Base-by-base conservation (phyloP, 2,797 vertebrate genomes). In the Adrianichthys oophorus region DNA sequence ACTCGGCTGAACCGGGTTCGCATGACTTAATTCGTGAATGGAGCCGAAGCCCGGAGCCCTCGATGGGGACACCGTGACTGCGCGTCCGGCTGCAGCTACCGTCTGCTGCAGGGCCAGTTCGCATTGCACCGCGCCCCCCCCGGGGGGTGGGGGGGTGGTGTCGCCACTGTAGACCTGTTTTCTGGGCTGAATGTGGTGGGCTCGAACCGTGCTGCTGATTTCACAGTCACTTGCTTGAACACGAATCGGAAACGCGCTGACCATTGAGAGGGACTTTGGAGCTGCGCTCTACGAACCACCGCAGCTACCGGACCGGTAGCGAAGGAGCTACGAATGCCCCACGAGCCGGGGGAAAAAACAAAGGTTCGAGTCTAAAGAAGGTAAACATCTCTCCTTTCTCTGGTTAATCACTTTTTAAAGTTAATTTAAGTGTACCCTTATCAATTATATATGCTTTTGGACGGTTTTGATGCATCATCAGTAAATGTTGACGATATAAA, bases 321-420 rank as follows among this genome's bases (percentile, higher is more conserved):
- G 21, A 48, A 24, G 57, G 44, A 74, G 62, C 56, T 65, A 4
- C 74, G 55, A 53, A 69, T 72, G 86, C 69, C 72, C 76, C 69
- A 44, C 29, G 14, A 68, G 48, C 80, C 63, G 80, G 7, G 3
- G 59, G 52, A 51, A 59, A 79, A 73, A 81, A 71, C 75, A 80
- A 75, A 79, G 83, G 17, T 81, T 62, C 46, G 64, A 81, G 74
- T 65, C 61, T 24, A 66, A 19, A 13, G 70, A 76, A 89, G 85
- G 82, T 89, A 85, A 85, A 42, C 0, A 54, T n/a, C 47, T 18
- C 10, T 44, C 42, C 40, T 37, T 29, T 49, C 4, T 29, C 1
- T 56, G 63, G 12, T 5, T 14, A 12, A 4, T 4, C 8, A 60
- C 53, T 66, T 46, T 24, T 48, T 17, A 58, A 74, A 82, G 59